Conservation (phyloP, 2,888 invertebrate genomes). For the Strigamia maritima region DNA sequence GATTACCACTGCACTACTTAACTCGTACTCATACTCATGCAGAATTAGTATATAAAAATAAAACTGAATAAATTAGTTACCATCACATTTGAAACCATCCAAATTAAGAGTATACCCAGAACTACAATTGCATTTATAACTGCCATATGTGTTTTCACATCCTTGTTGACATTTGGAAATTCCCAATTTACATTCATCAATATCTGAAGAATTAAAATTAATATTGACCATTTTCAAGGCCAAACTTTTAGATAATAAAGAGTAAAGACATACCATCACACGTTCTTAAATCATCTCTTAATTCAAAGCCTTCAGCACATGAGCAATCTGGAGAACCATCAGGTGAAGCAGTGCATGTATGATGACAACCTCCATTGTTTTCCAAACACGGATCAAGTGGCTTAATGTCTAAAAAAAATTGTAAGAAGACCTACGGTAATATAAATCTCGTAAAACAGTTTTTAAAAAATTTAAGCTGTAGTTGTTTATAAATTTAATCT, state of each 20-base stretch:
- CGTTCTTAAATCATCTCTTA: slow-evolving; percentile 47
- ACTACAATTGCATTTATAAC: slow-evolving; percentile 49
- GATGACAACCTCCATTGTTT: slow-evolving; percentile 57
- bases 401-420: slow-evolving; percentile 49
- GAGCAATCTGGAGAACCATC: slow-evolving; percentile 46
- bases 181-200: slow-evolving; percentile 51
- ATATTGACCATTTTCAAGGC: background rate
- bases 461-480: background rate
- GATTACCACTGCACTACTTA: background rate
- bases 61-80: slow-evolving; percentile 39
- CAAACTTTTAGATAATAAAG: slow-evolving; percentile 35
- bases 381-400: slow-evolving; percentile 53
- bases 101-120: slow-evolving; percentile 46
- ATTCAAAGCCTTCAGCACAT: slow-evolving; percentile 49
- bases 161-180: slow-evolving; percentile 52
- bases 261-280: slow-evolving; percentile 47
- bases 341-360: slow-evolving; percentile 54
- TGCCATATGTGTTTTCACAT: slow-evolving; percentile 52
- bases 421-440: background rate
- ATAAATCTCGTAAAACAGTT: no score
- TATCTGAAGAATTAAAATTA: slow-evolving; percentile 36
- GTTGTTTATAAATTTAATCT: background rate
- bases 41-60: background rate
- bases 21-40: background rate
- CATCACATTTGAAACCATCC: slow-evolving; percentile 48